phyloP scores from a whole-genome alignment of 64 coral and sea anemone genomes.

The Dendrophyllia cribrosa region DNA sequence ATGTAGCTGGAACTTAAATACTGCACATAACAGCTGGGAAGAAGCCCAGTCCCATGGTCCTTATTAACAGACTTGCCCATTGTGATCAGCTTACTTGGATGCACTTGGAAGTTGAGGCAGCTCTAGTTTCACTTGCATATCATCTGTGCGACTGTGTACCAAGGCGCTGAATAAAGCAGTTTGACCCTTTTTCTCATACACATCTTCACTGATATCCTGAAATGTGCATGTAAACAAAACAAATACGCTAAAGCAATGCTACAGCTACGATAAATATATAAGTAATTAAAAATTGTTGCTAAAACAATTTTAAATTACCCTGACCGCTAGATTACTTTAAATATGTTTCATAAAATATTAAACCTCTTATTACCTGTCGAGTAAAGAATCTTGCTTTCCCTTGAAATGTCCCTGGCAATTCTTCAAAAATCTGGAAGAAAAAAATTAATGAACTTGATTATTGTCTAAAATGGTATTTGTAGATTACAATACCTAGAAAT shows the following conservation, averaged over 20 bases:
- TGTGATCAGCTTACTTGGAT: slow-evolving; percentile 34
- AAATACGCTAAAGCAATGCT: too few species aligned
- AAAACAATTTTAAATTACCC: neutral
- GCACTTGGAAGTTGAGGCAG: slow-evolving; percentile 76
- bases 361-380: slow-evolving; percentile 23
- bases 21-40: too few species aligned
- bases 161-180: slow-evolving; percentile 84
- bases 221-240: neutral
- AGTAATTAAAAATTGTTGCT: too few species aligned
- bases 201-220: slow-evolving; percentile 67
- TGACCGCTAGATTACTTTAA: neutral
- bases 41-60: too few species aligned
- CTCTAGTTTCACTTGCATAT: slow-evolving; percentile 82
- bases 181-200: slow-evolving; percentile 69
- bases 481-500: neutral
- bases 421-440: slow-evolving; percentile 33
- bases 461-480: neutral
- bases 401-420: slow-evolving; percentile 7
- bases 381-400: slow-evolving; percentile 59
- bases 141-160: slow-evolving; percentile 69
- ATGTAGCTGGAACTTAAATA: too few species aligned
- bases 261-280: neutral
- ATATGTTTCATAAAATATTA: neutral
- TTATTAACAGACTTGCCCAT: too few species aligned
- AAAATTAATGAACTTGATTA: neutral